Conservation (phyloP, 1,140 invertebrate genomes). For the Elymnias hypermnestra region DNA sequence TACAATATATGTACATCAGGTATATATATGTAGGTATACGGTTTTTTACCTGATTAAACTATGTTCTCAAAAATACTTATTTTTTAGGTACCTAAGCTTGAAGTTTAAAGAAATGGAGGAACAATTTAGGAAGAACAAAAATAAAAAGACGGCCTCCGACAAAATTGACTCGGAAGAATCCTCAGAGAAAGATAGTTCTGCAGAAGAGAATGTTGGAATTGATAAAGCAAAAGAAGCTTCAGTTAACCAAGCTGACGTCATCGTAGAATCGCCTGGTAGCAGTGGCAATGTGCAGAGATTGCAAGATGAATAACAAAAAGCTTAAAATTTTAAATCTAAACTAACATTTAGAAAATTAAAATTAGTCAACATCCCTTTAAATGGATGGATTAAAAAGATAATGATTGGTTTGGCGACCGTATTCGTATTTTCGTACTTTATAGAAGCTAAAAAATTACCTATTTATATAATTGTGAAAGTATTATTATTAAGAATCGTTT, state of each 20-base stretch:
- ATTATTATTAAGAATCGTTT: no score
- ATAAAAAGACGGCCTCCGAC: constrained; percentile 43
- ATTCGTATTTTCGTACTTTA: no score
- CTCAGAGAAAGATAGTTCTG: constrained; percentile 21
- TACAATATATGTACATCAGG: no score
- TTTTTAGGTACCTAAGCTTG: constrained; percentile 82
- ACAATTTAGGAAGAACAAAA: constrained; percentile 78
- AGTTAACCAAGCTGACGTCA: constrained; percentile 31
- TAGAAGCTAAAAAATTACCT: no score
- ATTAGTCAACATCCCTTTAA: no score
- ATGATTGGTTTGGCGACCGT: no score
- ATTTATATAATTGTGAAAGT: no score
- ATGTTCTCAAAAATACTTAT: not conserved
- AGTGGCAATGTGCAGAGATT: constrained; percentile 62
- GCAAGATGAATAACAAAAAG: constrained; percentile 32
- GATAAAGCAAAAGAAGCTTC: constrained; percentile 15
- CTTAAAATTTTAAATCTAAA: no score
- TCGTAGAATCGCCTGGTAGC: constrained; percentile 47
- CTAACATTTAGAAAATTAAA: no score
- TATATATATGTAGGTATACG: no score
- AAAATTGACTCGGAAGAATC: constrained; percentile 40
- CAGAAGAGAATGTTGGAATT: constrained; percentile 20
- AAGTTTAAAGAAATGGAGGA: constrained; percentile 91
- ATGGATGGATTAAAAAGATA: no score
- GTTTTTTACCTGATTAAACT: no score